Conservation (phyloP, 1,140 invertebrate genomes). For the Heliconius hewitsoni region DNA sequence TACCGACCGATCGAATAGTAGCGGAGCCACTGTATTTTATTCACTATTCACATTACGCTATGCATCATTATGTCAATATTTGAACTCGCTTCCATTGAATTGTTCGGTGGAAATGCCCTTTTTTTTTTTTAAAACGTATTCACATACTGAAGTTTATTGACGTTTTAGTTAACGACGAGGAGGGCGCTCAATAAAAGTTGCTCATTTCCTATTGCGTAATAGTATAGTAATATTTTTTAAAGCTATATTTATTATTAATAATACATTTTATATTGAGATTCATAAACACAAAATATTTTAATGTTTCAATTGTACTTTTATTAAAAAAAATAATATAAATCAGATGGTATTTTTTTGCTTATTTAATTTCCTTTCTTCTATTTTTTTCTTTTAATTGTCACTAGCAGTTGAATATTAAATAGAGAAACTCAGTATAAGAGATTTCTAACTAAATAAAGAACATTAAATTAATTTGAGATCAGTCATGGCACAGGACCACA, state of each 20-base stretch:
- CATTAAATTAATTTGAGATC: too few relatives aligned
- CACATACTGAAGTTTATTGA: constrained; percentile 19
- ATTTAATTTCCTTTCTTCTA: not conserved
- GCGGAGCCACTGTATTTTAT: constrained; percentile 34
- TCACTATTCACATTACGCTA: constrained; percentile 24
- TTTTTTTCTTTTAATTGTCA: too few relatives aligned
- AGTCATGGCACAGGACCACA: too few relatives aligned
- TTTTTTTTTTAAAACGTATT: constrained; percentile 33
- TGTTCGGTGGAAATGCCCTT: constrained; percentile 27
- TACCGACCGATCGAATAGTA: constrained; percentile 51
- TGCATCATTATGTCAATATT: constrained; percentile 38
- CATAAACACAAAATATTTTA: too few relatives aligned
- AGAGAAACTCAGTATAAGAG: too few relatives aligned
- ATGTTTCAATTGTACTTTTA: too few relatives aligned
- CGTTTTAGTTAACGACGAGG: constrained; percentile 5
- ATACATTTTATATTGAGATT: too few relatives aligned
- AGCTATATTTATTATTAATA: not conserved
- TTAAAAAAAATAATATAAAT: too few relatives aligned
- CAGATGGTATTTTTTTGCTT: not conserved
- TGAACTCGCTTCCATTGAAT: constrained; percentile 28
- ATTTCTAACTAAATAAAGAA: too few relatives aligned
- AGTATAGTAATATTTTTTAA: not conserved
- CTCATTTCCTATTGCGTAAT: constrained; percentile 1
- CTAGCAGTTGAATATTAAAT: too few relatives aligned
- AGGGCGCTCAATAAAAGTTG: not conserved